Percentiles rank a stretch among this genome's conserved stretches.
Evolutionary conservation across 2,113 vertebrate genomes (phyloP).

Genomic region (Stictonetta naevosa): DNA sequence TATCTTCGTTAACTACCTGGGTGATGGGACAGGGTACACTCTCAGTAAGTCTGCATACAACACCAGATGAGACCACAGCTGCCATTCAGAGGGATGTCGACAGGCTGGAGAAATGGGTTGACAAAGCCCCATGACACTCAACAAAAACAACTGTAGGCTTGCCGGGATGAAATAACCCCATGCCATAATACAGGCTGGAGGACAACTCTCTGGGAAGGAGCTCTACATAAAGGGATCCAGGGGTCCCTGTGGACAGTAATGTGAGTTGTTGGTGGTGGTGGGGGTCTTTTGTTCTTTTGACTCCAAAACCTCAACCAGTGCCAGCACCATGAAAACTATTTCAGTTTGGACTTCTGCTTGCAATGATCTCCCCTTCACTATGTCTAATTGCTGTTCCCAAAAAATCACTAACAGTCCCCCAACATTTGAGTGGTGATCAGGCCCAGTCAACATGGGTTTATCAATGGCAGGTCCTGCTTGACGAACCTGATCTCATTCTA

Average conservation of each 20-base stretch:
- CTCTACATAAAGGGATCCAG: not conserved
- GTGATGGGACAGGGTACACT: not conserved
- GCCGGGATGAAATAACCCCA: not conserved
- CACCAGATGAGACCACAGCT: not conserved
- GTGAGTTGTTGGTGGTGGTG: accelerated
- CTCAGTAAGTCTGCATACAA: not conserved
- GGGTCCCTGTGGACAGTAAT: not conserved
- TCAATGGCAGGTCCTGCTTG: too few relatives aligned
- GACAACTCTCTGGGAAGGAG: not conserved
- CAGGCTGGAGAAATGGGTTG: not conserved
- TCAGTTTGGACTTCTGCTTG: not conserved
- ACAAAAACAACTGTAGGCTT: not conserved
- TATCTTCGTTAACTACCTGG: not conserved
- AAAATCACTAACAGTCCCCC: not conserved
- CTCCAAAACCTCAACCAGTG: not conserved
- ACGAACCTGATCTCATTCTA: too few relatives aligned
- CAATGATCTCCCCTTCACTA: not conserved
- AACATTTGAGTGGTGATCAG: not conserved
- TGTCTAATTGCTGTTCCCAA: not conserved
- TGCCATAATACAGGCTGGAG: not conserved
- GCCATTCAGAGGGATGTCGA: not conserved
- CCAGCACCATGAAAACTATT: not conserved
- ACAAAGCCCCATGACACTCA: not conserved
- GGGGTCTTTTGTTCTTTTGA: not conserved
- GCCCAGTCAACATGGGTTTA: too few relatives aligned